Conservation (phyloP, 2,888 invertebrate genomes). For the Macrophya alboannulata region DNA sequence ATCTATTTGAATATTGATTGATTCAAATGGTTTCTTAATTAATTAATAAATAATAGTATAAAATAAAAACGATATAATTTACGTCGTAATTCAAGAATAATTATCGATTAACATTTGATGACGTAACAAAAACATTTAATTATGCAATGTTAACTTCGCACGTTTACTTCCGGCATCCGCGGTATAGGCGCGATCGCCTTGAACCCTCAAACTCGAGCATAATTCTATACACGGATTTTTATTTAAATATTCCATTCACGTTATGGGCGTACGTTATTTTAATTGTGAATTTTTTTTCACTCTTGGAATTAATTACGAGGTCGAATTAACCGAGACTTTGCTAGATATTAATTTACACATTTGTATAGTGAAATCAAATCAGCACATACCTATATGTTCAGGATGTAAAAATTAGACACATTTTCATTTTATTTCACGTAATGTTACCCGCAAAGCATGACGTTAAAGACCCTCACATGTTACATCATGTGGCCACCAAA, state of each 20-base stretch:
- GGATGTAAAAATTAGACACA: too few relatives aligned
- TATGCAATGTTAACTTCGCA: conserved; percentile 18
- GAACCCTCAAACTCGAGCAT: conserved; percentile 54
- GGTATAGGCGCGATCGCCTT: conserved; percentile 42
- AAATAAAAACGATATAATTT: not conserved
- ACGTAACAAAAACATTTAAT: conserved; percentile 23
- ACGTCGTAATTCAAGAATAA: conserved; percentile 12
- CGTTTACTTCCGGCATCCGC: conserved; percentile 40
- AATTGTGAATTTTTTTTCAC: not conserved
- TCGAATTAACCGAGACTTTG: not conserved
- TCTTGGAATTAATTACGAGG: not conserved
- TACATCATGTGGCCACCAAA: too few relatives aligned
- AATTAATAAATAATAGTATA: not conserved
- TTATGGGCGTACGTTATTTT: not conserved
- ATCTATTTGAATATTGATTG: not conserved
- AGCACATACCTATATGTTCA: not conserved
- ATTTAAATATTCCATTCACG: conserved; percentile 12
- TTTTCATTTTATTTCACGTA: not conserved
- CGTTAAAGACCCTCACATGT: too few relatives aligned
- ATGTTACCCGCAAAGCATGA: too few relatives aligned
- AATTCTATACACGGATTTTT: conserved; percentile 20
- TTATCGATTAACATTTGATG: not conserved
- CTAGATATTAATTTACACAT: not conserved
- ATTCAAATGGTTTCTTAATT: conserved; percentile 4
- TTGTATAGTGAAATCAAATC: not conserved